These are phyloP conservation scores for Anoplolepis gracilipes DNA, from an alignment of 1,140 invertebrate species.

Conservation along the genomic window DNA sequence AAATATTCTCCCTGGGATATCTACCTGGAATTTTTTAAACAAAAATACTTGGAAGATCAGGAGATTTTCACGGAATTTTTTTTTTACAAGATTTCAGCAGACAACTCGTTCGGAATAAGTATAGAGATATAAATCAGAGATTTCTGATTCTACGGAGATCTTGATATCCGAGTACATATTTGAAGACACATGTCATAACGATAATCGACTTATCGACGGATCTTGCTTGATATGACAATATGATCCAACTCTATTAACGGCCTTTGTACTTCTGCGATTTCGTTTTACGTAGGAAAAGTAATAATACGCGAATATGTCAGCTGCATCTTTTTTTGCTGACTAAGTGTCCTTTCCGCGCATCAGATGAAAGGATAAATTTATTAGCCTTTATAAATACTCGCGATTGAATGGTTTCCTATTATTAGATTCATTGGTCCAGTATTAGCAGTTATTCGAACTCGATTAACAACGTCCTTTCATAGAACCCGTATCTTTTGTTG, in stretches of 20 bases:
- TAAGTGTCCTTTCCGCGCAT: not conserved
- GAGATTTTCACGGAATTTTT: no score
- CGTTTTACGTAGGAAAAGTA: conserved; percentile 15
- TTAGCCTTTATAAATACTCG: conserved; percentile 8
- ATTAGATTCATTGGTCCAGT: conserved; percentile 4
- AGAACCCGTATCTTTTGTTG: not conserved
- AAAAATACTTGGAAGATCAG: no score
- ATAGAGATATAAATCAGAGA: not conserved
- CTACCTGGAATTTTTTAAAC: no score
- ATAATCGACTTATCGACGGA: conserved; percentile 45
- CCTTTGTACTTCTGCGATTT: conserved; percentile 10
- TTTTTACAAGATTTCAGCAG: no score
- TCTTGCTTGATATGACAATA: not conserved
- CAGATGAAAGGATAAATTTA: conserved; percentile 23
- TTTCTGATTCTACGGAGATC: not conserved
- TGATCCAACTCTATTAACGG: conserved; percentile 12
- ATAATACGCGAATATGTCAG: conserved; percentile 42
- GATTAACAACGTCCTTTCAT: not conserved
- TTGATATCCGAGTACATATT: not conserved
- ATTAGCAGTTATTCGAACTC: conserved; percentile 10
- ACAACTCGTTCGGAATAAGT: not conserved
- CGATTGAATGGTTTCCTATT: conserved; percentile 14
- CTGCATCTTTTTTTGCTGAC: conserved; percentile 11
- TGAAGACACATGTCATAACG: conserved; percentile 13
- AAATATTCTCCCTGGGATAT: no score